phyloP scores from a whole-genome alignment of 2,113 vertebrate species.

The Chlorodrepanis virens region DNA sequence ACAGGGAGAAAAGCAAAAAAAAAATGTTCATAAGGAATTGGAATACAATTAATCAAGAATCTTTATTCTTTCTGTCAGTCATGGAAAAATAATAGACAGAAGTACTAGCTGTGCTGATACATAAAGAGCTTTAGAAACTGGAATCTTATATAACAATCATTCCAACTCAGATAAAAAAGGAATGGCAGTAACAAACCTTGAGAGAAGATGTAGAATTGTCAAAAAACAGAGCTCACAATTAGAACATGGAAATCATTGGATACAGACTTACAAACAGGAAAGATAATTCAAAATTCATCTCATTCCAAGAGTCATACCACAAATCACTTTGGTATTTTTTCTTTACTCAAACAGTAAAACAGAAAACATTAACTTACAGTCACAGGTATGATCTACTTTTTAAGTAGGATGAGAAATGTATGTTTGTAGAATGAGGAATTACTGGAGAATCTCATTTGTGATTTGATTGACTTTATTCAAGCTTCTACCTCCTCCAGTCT shows the following conservation, averaged over 20 bases:
- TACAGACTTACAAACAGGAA: background rate
- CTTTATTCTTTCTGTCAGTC: background rate
- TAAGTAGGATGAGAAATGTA: background rate
- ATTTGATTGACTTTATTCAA: background rate
- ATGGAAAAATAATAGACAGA: background rate
- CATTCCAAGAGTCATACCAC: background rate
- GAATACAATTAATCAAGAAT: background rate
- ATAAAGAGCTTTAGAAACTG: background rate
- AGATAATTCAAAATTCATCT: background rate
- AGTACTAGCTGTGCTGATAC: background rate
- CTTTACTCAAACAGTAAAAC: background rate
- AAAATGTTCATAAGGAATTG: background rate
- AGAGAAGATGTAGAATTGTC: background rate
- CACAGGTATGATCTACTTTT: background rate
- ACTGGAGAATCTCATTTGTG: background rate
- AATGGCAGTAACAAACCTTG: background rate
- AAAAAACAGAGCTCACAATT: background rate
- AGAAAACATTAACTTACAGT: background rate
- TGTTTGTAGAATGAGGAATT: background rate
- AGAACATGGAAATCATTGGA: background rate
- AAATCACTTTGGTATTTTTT: background rate
- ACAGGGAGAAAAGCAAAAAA: background rate
- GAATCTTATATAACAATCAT: background rate
- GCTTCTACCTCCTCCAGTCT: background rate
- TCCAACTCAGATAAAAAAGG: background rate